Conservation (phyloP, 2,113 vertebrate species). For the Ceyx melanurus region DNA sequence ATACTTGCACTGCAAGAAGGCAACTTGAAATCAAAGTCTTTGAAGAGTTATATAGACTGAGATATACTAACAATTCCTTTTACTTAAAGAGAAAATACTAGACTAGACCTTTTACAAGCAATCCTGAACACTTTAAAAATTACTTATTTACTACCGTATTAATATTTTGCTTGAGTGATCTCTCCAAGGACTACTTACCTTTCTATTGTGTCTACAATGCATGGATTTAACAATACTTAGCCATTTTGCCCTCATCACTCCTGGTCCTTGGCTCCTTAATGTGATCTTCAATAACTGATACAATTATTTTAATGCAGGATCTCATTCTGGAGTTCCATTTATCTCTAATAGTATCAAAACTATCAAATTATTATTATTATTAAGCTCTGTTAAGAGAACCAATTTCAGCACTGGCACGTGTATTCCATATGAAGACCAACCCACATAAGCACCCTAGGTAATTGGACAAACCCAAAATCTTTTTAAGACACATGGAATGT, state of each 20-base stretch:
- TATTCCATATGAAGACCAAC: background rate
- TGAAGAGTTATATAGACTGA: background rate
- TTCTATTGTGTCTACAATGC: background rate
- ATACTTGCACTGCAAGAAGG: background rate
- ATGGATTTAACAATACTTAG: background rate
- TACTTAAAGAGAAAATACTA: background rate
- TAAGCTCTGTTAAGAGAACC: background rate
- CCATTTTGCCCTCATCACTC: background rate
- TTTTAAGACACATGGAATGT: background rate
- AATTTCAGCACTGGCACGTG: background rate
- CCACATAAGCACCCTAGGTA: background rate
- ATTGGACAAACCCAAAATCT: background rate
- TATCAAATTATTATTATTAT: background rate
- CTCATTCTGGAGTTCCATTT: background rate
- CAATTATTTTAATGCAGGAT: background rate
- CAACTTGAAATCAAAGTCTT: slow-evolving; percentile 12
- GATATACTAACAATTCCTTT: background rate
- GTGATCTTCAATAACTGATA: background rate
- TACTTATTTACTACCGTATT: background rate
- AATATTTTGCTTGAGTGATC: background rate
- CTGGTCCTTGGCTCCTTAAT: background rate
- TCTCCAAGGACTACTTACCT: background rate
- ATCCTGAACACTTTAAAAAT: background rate
- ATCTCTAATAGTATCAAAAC: background rate
- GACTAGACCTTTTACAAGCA: background rate